Evolutionary conservation across 2,113 vertebrate genomes (phyloP), one percentile per base, ranked within the genome.

Genomic region (Chloropsis cyanopogon): DNA sequence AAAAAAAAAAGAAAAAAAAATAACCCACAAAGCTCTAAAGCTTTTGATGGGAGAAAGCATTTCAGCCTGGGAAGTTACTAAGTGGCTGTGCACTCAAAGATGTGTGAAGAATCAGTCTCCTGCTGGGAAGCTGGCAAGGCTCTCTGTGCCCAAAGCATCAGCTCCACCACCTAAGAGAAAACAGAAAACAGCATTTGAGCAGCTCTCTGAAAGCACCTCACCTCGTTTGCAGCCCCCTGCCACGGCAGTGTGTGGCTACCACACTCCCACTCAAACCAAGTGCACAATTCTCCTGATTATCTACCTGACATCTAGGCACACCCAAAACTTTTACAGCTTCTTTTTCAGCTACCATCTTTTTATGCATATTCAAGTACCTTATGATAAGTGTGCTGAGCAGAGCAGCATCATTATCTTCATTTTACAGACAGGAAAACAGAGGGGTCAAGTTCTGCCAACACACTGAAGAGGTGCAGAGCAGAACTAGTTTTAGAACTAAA

Each of bases 191-290:
- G 35, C 71, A 41, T 78, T 79, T 64, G 50, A 78, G 4, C 25
- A 65, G 65, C 23, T 69, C 49, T 60, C 37, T 44, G 77, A 82
- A 82, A 91, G 86, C 69, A 22, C n/a, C 83, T 79, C 81, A 37
- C 69, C 63, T 72, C 37, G 33, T 70, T 72, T 68, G 20, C 84
- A 96, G 92, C 71, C 89, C 95, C 90, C 96, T 92, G 73, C 86
- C 60, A 86, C 0, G 5, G 90, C 39, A 16, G 1, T 4, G 5
- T 20, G 29, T 41, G 52, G 54, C 44, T 68, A 52, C 73, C 87
- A 37, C 28, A 83, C 54, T 86, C 79, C 68, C 57, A 54, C 60
- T 91, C 86, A 15, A 59, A 50, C 17, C 49, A 54, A 68, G 46
- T 53, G 18, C 44, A 65, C 73, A 41, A 87, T 76, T 63, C 68